Evolutionary conservation across 2,888 invertebrate genomes (phyloP).

Genomic region (Macroteleia sp.): DNA sequence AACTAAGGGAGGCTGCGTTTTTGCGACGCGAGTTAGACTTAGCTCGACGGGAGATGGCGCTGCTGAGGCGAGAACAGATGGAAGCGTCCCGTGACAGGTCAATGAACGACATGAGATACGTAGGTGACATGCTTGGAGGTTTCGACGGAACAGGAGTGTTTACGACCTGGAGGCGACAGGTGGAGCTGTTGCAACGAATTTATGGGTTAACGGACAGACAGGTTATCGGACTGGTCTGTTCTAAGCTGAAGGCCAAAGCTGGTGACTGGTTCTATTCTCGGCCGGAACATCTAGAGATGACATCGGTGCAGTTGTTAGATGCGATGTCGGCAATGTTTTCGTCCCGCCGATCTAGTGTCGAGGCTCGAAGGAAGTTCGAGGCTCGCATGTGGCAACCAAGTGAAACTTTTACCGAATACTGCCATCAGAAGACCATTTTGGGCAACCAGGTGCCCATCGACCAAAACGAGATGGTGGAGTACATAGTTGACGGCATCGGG

Average conservation of each 20-base stretch:
- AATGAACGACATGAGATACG: not conserved
- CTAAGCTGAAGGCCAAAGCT: not conserved
- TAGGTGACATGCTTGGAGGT: not conserved
- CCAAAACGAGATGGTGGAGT: too few relatives aligned
- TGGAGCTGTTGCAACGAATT: not conserved
- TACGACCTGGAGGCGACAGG: slow-evolving; percentile 11
- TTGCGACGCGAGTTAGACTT: not conserved
- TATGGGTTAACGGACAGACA: slow-evolving; percentile 1
- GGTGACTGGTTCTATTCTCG: slow-evolving; percentile 24
- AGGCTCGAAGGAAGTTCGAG: slow-evolving; percentile 8
- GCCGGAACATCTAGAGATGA: not conserved
- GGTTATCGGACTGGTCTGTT: slow-evolving; percentile 3
- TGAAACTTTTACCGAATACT: too few relatives aligned
- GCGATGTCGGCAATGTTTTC: slow-evolving; percentile 17
- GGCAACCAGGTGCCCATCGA: too few relatives aligned
- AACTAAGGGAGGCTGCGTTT: too few relatives aligned
- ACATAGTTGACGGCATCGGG: too few relatives aligned
- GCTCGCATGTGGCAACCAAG: slow-evolving; percentile 2
- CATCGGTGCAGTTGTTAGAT: not conserved
- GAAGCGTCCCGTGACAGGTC: not conserved
- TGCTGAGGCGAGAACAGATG: not conserved
- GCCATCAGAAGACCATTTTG: too few relatives aligned
- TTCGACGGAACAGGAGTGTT: slow-evolving; percentile 18
- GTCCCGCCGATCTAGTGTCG: not conserved
- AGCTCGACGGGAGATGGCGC: slow-evolving; percentile 6